Evolutionary conservation across 2,113 vertebrate species (phyloP), one percentile per base, ranked within the genome.

Genomic region (Bubo bubo): DNA sequence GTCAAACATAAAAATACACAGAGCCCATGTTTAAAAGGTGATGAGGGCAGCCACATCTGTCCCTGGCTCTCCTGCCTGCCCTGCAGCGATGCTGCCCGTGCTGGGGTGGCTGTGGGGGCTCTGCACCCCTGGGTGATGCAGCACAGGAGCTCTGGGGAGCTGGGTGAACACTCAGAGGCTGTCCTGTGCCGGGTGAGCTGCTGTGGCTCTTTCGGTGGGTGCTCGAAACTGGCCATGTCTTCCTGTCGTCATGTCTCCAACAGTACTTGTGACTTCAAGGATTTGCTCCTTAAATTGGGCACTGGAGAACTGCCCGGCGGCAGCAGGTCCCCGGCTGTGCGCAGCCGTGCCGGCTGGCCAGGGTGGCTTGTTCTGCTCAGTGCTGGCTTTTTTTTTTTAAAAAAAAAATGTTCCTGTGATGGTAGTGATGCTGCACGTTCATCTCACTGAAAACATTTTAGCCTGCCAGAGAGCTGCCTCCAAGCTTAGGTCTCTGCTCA

Each of bases 231-330:
- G 6, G 39, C 24, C 0, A 2, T 5, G 23, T 30, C 63, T n/a
- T 43, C 41, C 6, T 32, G 28, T 16, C 6, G 0, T 20, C n/a
- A 4, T 28, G 41, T 52, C 43, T n/a, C 55, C 28, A 3, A 0
- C 3, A 16, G 68, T 3, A 12, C 10, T 3, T 11, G 49, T 34
- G n/a, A 28, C 28, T 47, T 55, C 23, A 9, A 43, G 35, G 79
- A 26, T 23, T 8, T 22, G 18, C 27, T 70, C 28, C 30, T 45
- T 32, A 28, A 41, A 67, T 6, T 24, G 55, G 43, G 62, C 10
- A 0, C 62, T 52, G 73, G 79, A 34, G 43, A 52, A 6, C 23
- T 45, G 23, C 45, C 26, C 0, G 2, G 9, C 4, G 1, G 10
- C 23, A 17, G 17, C 37, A 1, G 3, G 10, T 84, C 70, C 56